Conservation (phyloP, 2,113 vertebrate genomes). For the Platysternon megacephalum region DNA sequence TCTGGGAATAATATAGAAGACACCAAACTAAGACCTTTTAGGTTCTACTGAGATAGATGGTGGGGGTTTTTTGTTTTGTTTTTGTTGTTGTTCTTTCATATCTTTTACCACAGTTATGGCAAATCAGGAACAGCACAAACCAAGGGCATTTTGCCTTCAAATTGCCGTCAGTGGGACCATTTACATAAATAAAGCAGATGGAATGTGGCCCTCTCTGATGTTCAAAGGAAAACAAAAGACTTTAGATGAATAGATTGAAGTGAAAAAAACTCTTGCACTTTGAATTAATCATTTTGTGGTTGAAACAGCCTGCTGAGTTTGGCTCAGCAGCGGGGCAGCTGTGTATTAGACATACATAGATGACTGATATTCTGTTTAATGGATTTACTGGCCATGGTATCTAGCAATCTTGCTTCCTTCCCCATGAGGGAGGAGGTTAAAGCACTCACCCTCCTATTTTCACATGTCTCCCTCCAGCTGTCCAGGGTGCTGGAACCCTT, state of each 20-base stretch:
- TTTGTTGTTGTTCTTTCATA: neutral
- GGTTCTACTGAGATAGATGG: neutral
- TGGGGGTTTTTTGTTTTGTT: neutral
- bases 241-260: neutral
- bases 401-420: neutral
- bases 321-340: neutral
- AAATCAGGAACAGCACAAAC: neutral
- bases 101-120: neutral
- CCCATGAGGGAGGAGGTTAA: neutral
- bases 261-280: neutral
- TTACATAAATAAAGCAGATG: neutral
- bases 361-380: neutral
- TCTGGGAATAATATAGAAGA: neutral
- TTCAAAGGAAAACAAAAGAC: neutral
- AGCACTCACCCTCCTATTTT: accelerated
- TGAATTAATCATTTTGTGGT: neutral
- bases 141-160: neutral
- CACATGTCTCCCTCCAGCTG: accelerated
- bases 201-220: neutral
- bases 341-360: neutral
- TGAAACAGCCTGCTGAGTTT: neutral
- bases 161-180: neutral
- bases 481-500: accelerated
- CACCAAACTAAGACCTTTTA: neutral
- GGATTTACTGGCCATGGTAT: neutral